phyloP scores from a whole-genome alignment of 2,113 vertebrate genomes.

The Melanostigma gelatinosum region DNA sequence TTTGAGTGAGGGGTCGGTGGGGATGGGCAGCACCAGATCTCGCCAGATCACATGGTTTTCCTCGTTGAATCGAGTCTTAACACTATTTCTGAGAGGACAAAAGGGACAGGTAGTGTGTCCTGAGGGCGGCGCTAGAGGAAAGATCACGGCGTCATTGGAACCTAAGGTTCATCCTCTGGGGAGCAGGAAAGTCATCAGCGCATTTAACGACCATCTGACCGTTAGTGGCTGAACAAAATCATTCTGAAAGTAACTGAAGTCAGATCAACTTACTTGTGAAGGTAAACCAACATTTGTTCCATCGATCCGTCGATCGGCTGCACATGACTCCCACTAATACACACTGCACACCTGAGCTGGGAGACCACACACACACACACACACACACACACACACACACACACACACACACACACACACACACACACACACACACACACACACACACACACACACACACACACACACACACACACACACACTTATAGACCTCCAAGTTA shows the following conservation, averaged over 20 bases:
- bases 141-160: neutral
- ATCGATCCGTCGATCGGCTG: slow-evolving; percentile 31
- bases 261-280: slow-evolving; percentile 2
- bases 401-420: too few relatives aligned
- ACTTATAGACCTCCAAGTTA: too few relatives aligned
- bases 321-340: slow-evolving; percentile 65
- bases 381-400: neutral
- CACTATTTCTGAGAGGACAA: slow-evolving; percentile 55
- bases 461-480: too few relatives aligned
- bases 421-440: neutral
- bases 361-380: neutral
- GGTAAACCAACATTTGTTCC: neutral
- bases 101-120: neutral
- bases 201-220: neutral
- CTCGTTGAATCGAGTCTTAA: slow-evolving; percentile 62
- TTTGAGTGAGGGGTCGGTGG: slow-evolving; percentile 72
- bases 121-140: neutral
- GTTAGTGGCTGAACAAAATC: neutral
- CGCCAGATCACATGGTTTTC: slow-evolving; percentile 65
- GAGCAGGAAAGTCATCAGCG: neutral
- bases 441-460: neutral
- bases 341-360: slow-evolving; percentile 66
- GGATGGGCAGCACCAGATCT: slow-evolving; percentile 77
- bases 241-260: neutral
- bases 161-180: neutral